Evolutionary conservation across 2,797 vertebrate species (phyloP), one percentile per base, ranked within the genome.

Genomic region (Lates japonicus): DNA sequence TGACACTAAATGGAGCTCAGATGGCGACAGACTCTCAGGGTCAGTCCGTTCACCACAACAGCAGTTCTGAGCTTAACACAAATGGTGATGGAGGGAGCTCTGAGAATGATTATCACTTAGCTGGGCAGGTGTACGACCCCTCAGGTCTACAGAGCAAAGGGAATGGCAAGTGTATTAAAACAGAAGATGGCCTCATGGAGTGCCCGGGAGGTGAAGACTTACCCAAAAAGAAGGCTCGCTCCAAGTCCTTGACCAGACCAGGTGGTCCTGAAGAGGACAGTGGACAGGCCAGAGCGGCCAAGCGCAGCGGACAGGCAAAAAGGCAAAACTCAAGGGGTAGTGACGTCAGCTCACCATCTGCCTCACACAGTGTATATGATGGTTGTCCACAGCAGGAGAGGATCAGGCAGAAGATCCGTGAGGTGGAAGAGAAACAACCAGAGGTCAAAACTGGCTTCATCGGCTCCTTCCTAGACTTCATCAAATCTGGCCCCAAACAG

Each of bases 391-490:
- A 99, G 92, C 98, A 99, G 89, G 98, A 99, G 92, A 96, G 97
- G 87, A 99, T 99, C 92, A 95, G 98, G 82, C 98, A 98, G 92
- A 99, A 99, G 94, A 98, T 99, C 78, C 97, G 96, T 80, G 98
- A 99, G 91, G 98, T 99, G 35, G 98, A 99, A 85, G 98, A 99
- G 93, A 99, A 99, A 82, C 98, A 99, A 72, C 98, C 98, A 60
- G 98, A 99, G 92, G 97, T 99, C 80, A 99, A 97, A 95, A 99
- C 96, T 31, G 98, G 98, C 74, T 99, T 99, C 88, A 98, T 99
- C 8, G 98, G 97, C 59, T 99, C 98, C 81, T 99, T 99, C 93
- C 95, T 99, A 76, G 98, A 99, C 94, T 99, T 99, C 83, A 95
- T 99, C 11, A 99, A 99, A 88, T 98, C 97, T 61, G 98, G 98